Evolutionary conservation across 1,140 invertebrate species (phyloP), one percentile per base, ranked within the genome.

Genomic region (Euglossa dilemma): DNA sequence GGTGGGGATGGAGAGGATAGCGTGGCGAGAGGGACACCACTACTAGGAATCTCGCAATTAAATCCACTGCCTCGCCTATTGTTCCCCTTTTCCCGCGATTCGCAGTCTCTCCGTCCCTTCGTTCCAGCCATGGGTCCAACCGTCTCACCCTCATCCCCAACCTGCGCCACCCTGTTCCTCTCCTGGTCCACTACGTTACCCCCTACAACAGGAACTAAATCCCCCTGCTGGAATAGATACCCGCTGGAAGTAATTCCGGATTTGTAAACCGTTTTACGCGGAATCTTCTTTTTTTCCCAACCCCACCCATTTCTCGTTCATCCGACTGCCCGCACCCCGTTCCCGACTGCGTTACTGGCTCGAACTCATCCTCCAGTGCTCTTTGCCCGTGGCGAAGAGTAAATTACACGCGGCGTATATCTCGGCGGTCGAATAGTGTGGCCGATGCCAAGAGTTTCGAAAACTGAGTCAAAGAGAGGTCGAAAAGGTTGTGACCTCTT

Each of bases 181-280:
- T 75, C 75, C 73, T 84, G 85, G 77, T 52, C 64, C 66, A 77
- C 57, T 66, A 75, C 54, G 59, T 78, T 59, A 72, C 73, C 73
- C 63, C 79, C 64, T 80, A 87, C 85, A 75, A 84, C 81, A 77
- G 85, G 80, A 73, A 87, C 81, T 77, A 84, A 87, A 87, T 87
- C 85, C 76, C 23, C 16, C 61, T 56, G 67, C 73, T 69, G 63
- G 71, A 73, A 84, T 63, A 66, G 66, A 80, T 84, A 87, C 75
- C 23, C 71, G 12, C 69, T 76, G 75, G 50, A 84, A 87, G 86
- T 87, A 87, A 87, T 87, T 84, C 67, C 81, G 85, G 86, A 87
- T 87, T 87, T 87, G 85, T 87, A 87, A 87, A 87, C 86, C 85
- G 86, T 87, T 87, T 87, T 80, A 84, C 81, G 85, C 36, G 75